Evolutionary conservation across 1,140 invertebrate genomes (phyloP), one percentile per base, ranked within the genome.

Genomic region (Archivesica marissinica): DNA sequence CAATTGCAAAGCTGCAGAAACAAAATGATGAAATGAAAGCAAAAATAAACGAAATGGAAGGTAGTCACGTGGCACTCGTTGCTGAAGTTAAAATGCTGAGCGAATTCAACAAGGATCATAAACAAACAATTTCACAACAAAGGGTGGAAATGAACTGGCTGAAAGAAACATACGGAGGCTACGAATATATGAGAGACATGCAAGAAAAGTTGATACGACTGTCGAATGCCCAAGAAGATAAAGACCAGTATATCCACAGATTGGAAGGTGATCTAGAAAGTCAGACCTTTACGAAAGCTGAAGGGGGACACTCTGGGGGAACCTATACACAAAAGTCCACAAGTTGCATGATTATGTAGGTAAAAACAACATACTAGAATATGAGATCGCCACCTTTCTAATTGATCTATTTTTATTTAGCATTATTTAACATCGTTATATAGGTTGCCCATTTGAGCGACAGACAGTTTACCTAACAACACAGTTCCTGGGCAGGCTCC

Each of bases 11-110:
- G 39, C 80, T 83, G 17, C 80, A 83, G 35, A 83, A 83, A 44
- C 80, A 83, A 23, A 39, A 83, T 30, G 80, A 83, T 23, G 80
- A 83, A 28, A 83, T 83, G 80, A 83, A 83, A 66, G 70, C 59
- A 23, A 83, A 75, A 54, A 59, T 56, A 28, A 70, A 83, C 0
- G 80, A 83, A 4, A 83, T 83, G 52, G 50, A 83, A 59, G 50
- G 64, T 13, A 30, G 50, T 30, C 56, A 83, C 41, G 25, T 61
- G 30, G n/a, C 64, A 11, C 30, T 75, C 13, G 41, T 41, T 20
- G 70, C 80, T n/a, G 80, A 83, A 47, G 23, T 75, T 7, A 70
- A 74, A 64, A 64, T 52, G 25, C 39, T 74, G n/a, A 15, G 54
- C 7, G 25, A 74, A n/a, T 68, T 75, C 11, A 75, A 61, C 70